Evolutionary conservation across 2,888 invertebrate genomes (phyloP), one percentile per base, ranked within the genome.

Genomic region (Panopea generosa): DNA sequence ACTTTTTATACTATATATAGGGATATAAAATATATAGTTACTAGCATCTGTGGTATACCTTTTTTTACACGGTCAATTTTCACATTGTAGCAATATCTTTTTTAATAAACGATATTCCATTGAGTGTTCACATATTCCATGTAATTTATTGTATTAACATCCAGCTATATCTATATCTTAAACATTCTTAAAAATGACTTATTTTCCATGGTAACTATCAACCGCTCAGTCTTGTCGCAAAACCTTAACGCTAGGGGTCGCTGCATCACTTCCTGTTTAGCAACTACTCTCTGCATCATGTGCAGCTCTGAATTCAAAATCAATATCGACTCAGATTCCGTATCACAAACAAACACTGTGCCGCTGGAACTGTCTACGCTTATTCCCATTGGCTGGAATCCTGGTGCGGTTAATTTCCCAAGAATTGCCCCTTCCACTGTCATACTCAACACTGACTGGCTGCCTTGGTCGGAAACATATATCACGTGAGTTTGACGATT

Each of bases 381-480:
- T 26, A 73, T 26, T 7, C 73, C 67, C 24, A 38, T 61, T 56
- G 73, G 73, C 16, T 62, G 66, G 29, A 29, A 56, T 0, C 16
- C 53, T 9, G 27, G n/a, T 4, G 11, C 22, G 7, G 40, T 33
- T 50, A 67, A 62, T 22, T 22, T 55, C 2, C 47, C 52, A 20
- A 73, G 61, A 50, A 73, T 20, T 4, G 4, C 38, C 9, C 73
- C 73, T 16, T 55, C 55, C 11, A 40, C 29, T 9, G 43, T 67
- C n/a, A 73, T 55, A 22, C 55, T 55, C 11, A 67, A 27, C 3
- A 73, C 50, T 14, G 26, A 18, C 18, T 61, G 45, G 9, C 55
- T 56, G 7, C 60, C 67, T 43, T 14, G 47, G 22, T 73, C 73
- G 24, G 67, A 50, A n/a, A 73, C 73, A 26, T 50, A 73, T 20